Evolutionary conservation across 2,113 vertebrate species (phyloP), one percentile per base, ranked within the genome.

Genomic region (Nothoprocta pentlandii): DNA sequence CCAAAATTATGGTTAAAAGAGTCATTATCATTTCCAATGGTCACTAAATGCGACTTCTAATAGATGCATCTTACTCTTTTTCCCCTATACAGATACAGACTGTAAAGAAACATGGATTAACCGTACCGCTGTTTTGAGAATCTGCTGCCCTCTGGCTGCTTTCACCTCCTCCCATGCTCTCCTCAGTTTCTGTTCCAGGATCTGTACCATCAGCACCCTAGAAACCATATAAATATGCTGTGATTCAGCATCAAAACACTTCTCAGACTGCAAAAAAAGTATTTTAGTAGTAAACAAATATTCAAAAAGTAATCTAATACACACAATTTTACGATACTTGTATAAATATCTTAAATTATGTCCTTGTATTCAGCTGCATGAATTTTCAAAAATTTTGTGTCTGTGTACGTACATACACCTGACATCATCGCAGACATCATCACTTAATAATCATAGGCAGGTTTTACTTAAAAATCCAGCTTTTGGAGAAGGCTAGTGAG

Each of bases 131-230:
- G 87, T 98, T 99, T 75, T 99, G 99, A 89, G 99, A 98, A 96
- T 99, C 99, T 62, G 99, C 98, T 71, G 98, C 98, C 82, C 98
- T 98, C 90, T 99, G 99, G 97, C 96, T 98, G 97, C 98, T 98
- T 97, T 99, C 99, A 11, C 98, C 98, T 89, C 98, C 98, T 94
- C 98, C 98, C 96, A 99, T 94, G 97, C 99, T 99, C 95, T 99
- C 99, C 96, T 99, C 99, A 5, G 98, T 99, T 97, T 99, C 99
- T 23, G 99, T 99, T 89, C 99, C 98, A 6, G 99, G 99, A 90
- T 99, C 99, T 16, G 98, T 99, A 82, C 98, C 98, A 41, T 99
- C 99, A 94, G 98, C 98, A 89, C 98, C 99, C 99, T 99, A 80
- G 91, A 83, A 90, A 81, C 15, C 79, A 70, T 28, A 96, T 41